phyloP scores from a whole-genome alignment of 2,888 invertebrate species.

The Rotaria sp. region DNA sequence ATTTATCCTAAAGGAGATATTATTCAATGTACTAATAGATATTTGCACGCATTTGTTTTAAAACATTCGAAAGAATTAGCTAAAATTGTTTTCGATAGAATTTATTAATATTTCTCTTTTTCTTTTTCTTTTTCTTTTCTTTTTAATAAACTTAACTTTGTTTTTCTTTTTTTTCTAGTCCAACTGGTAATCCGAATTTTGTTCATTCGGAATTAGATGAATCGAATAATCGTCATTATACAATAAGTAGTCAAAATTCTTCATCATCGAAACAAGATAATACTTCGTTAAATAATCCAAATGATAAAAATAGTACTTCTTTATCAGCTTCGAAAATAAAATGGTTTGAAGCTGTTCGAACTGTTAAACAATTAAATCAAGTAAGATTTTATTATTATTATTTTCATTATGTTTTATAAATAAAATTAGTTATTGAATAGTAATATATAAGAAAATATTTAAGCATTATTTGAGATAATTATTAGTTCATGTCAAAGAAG shows the following conservation, averaged over 20 bases:
- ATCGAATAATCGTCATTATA: background rate
- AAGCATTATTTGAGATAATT: no score
- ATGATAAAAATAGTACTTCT: background rate
- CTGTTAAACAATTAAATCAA: background rate
- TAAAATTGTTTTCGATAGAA: conserved; percentile 46
- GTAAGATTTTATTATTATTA: background rate
- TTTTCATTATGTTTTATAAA: no score
- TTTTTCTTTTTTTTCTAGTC: background rate
- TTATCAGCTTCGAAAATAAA: background rate
- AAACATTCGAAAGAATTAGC: conserved; percentile 53
- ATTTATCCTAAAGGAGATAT: conserved; percentile 62
- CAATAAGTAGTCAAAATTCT: background rate
- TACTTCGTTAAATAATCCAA: background rate
- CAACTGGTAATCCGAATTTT: background rate
- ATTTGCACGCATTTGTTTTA: conserved; percentile 59
- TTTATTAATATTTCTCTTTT: conserved; percentile 5
- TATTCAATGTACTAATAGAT: conserved; percentile 48
- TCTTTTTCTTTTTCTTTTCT: background rate
- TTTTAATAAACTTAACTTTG: background rate
- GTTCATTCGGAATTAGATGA: background rate
- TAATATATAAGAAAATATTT: no score
- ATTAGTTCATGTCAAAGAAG: no score
- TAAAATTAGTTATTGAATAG: no score
- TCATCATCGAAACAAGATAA: background rate
- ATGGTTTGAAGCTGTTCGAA: background rate